These are phyloP conservation scores for Diglossa brunneiventris DNA, from an alignment of 2,113 vertebrate genomes.

Conservation along the genomic window DNA sequence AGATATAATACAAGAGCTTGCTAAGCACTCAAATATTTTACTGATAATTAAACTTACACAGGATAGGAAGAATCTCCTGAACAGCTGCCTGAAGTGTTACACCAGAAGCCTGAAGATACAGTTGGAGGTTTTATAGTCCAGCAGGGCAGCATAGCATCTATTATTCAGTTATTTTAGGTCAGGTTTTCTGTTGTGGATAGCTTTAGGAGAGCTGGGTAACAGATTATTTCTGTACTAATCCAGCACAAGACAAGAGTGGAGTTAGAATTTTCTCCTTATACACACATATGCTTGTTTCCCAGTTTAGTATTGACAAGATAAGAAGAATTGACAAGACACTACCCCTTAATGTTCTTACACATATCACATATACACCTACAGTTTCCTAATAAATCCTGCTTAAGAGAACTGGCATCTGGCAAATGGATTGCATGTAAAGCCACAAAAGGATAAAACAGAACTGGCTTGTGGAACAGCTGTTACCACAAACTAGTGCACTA, in stretches of 20 bases:
- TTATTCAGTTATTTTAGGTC: neutral
- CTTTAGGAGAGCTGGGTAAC: neutral
- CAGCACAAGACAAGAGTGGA: neutral
- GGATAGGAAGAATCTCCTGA: neutral
- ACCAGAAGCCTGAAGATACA: constrained; percentile 10
- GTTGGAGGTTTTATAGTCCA: neutral
- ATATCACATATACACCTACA: neutral
- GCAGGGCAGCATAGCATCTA: neutral
- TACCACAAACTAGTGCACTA: neutral
- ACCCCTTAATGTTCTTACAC: neutral
- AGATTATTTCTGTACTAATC: neutral
- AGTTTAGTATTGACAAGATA: neutral
- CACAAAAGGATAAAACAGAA: neutral
- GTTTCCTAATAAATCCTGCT: neutral
- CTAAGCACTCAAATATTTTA: neutral
- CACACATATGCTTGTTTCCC: neutral
- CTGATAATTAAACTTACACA: neutral
- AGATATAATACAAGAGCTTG: neutral
- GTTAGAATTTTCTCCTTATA: neutral
- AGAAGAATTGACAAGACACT: neutral
- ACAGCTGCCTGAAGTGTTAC: neutral
- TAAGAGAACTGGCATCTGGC: neutral
- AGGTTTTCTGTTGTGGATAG: neutral
- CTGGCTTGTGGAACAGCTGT: neutral
- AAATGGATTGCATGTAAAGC: neutral